Base-by-base conservation (phyloP, 2,113 vertebrate genomes). In the Gyps fulvus region DNA sequence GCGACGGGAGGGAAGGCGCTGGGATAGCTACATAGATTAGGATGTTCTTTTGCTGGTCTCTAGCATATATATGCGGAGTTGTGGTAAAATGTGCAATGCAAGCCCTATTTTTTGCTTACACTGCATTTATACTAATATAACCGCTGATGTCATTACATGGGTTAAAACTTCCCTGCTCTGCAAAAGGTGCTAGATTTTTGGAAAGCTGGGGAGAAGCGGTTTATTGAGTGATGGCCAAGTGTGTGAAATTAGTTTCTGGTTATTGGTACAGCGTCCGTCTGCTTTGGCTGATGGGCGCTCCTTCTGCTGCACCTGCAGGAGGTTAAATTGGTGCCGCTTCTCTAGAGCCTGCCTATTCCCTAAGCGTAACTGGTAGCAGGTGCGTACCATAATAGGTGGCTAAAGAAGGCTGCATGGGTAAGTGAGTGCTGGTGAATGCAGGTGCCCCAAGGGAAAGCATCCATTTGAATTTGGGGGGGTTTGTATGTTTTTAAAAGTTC, bases 91-190 rank as follows among this genome's bases (percentile, higher is more conserved):
- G 14, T 36, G 23, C 15, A 74, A 13, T 4, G 36, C 19, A 57
- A 27, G 14, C 78, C 17, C 14, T 11, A 0, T 4, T n/a, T 70
- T 94, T 83, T 45, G 22, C 11, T 82, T 62, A 13, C 1, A 1
- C 19, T 42, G 43, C 19, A 3, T 57, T 73, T 80, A 8, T 42
- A 14, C 19, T 26, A 12, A 18, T 2, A 3, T 43, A 55, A 40
- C 6, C 2, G 1, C 31, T 45, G 21, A 16, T n/a, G 13, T 26
- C 1, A 1, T 57, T 87, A 1, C 0, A 4, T 3, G 17, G 13
- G 16, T 77, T 90, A 31, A 58, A 88, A 65, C 22, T 38, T 22
- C 10, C 18, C 40, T 32, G 11, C 42, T 74, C 21, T 87, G 38
- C 16, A 52, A 65, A 84, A 27, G 32, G 9, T 13, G 2, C 40